These are phyloP conservation scores for Drosophila biarmipes DNA, from an alignment of 1,140 invertebrate species.

Conservation along the genomic window DNA sequence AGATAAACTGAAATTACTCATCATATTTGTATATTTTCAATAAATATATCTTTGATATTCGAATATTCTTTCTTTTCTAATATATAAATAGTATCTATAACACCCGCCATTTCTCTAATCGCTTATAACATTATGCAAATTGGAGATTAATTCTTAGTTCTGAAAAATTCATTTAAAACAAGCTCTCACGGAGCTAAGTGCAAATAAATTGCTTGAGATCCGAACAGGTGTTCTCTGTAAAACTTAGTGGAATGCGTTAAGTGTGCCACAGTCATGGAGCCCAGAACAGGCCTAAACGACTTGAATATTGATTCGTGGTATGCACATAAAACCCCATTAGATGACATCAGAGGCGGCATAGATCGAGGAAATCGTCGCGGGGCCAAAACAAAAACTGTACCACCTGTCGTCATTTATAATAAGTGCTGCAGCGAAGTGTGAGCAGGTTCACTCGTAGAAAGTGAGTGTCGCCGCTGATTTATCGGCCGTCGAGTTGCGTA, in stretches of 20 bases:
- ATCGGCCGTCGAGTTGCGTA: conserved; percentile 33
- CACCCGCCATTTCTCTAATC: no score
- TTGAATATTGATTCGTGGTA: conserved; percentile 32
- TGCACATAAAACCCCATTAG: conserved; percentile 41
- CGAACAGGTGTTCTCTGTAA: conserved; percentile 27
- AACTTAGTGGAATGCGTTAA: conserved; percentile 17
- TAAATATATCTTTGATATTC: no score
- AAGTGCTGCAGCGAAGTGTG: neutral
- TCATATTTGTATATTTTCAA: no score
- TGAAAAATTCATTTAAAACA: neutral
- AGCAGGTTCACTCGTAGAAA: conserved; percentile 24
- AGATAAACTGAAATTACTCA: no score
- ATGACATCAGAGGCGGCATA: conserved; percentile 36
- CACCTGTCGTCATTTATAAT: conserved; percentile 26
- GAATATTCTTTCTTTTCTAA: no score
- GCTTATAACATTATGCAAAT: no score
- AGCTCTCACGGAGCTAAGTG: neutral
- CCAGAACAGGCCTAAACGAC: conserved; percentile 20
- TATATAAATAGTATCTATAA: no score
- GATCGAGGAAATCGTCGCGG: conserved; percentile 12
- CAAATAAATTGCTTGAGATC: conserved; percentile 27
- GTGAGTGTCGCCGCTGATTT: conserved; percentile 40
- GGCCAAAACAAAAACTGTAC: conserved; percentile 33
- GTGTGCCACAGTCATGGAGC: conserved; percentile 4
- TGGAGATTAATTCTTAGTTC: no score